These are phyloP conservation scores for Macquaria ambigua DNA, from an alignment of 2,113 vertebrate genomes.

Conservation along the genomic window DNA sequence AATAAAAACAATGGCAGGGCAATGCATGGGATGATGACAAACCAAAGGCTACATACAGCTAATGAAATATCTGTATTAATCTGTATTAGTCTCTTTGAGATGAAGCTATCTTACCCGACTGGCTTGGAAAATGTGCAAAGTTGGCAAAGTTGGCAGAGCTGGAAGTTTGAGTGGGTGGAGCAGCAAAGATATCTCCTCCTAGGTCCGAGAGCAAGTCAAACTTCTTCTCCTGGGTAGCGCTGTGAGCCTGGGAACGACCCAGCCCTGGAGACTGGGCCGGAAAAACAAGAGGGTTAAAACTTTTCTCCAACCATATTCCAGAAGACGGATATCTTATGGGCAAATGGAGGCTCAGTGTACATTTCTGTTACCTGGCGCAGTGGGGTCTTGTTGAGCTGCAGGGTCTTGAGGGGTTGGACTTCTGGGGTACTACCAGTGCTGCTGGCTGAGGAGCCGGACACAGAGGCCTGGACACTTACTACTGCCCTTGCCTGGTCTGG, in stretches of 20 bases:
- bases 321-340: neutral
- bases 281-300: neutral
- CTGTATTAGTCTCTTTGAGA: neutral
- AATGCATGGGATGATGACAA: constrained; percentile 79
- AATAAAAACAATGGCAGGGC: constrained; percentile 55
- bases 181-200: constrained; percentile 97
- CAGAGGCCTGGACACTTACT: constrained; percentile 92
- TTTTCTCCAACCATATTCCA: neutral
- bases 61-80: neutral
- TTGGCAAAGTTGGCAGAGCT: constrained; percentile 95
- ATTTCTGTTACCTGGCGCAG: constrained; percentile 89
- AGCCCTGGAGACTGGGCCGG: constrained; percentile 86
- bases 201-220: constrained; percentile 97
- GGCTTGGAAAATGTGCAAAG: constrained; percentile 98
- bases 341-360: neutral
- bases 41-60: constrained; percentile 68
- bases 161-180: constrained; percentile 86
- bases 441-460: constrained; percentile 95
- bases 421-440: constrained; percentile 97
- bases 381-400: constrained; percentile 95
- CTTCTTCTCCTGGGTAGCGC: constrained; percentile 92
- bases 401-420: constrained; percentile 93
- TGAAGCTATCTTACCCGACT: constrained; percentile 85
- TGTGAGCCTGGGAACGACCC: constrained; percentile 77
- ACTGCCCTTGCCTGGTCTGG: constrained; percentile 95